Evolutionary conservation across 2,888 invertebrate species (phyloP).

Genomic region (Xanthorhoe designata): DNA sequence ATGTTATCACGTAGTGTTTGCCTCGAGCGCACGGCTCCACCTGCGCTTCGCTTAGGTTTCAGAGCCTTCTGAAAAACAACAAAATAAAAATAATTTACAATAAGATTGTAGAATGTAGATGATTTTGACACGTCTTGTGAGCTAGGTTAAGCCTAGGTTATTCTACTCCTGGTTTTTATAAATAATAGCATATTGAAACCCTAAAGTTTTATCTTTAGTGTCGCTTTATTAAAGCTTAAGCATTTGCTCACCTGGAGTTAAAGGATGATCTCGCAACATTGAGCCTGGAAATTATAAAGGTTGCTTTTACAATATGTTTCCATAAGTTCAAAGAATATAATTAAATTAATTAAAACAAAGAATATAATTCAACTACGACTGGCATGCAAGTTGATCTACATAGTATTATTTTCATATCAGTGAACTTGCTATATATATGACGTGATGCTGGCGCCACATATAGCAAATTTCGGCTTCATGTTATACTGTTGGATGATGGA

Average conservation of each 20-base stretch:
- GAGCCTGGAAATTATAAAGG: conserved; percentile 68
- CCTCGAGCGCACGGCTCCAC: conserved; percentile 46
- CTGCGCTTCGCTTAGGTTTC: conserved; percentile 66
- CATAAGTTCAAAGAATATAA: neutral
- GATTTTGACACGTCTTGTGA: too few species aligned
- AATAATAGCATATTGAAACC: too few species aligned
- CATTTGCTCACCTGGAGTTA: conserved; percentile 75
- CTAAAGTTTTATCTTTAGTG: too few species aligned
- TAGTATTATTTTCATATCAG: neutral
- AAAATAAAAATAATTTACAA: neutral
- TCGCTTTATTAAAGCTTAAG: neutral
- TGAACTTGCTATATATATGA: neutral
- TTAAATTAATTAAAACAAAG: neutral
- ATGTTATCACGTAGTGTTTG: conserved; percentile 70
- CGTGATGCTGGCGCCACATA: too few species aligned
- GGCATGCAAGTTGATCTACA: neutral
- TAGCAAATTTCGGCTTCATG: too few species aligned
- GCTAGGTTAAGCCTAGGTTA: too few species aligned
- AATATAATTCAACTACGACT: neutral
- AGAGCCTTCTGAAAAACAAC: conserved; percentile 64
- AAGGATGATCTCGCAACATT: conserved; percentile 82
- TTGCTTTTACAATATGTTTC: neutral
- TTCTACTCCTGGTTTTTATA: too few species aligned
- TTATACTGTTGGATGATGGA: too few species aligned
- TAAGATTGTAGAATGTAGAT: too few species aligned